Conservation (phyloP, 1,140 invertebrate species). For the Lordiphosa collinella region DNA sequence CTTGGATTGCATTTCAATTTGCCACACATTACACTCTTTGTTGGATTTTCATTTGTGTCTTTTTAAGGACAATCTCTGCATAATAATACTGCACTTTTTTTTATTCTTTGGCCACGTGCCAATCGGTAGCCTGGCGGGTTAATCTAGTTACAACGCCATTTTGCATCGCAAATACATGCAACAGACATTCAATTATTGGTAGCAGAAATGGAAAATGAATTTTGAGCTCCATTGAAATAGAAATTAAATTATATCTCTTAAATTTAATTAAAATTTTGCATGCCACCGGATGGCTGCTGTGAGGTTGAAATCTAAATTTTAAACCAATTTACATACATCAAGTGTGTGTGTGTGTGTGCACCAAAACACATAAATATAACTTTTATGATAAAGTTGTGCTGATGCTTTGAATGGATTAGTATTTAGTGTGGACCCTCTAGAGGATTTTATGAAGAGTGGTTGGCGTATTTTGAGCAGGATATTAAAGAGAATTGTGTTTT, state of each 20-base stretch:
- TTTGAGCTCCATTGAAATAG: conserved; percentile 35
- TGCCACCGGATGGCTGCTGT: conserved; percentile 5
- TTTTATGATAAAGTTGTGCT: no score
- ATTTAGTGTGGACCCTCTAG: no score
- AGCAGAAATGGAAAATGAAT: conserved; percentile 29
- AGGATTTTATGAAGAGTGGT: no score
- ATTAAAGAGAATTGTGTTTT: no score
- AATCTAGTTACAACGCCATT: conserved; percentile 56
- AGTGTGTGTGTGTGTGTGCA: no score
- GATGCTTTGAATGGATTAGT: no score
- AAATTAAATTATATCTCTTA: conserved; percentile 49
- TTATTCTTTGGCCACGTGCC: conserved; percentile 3
- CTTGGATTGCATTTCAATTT: conserved; percentile 30
- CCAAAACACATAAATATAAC: no score
- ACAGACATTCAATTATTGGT: conserved; percentile 45
- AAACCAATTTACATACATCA: no score
- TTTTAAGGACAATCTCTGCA: neutral
- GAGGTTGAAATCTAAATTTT: conserved; percentile 2
- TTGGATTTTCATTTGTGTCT: conserved; percentile 9
- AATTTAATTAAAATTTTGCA: conserved; percentile 41
- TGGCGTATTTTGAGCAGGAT: no score
- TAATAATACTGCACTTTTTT: neutral
- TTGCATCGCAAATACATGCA: conserved; percentile 31
- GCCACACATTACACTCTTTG: conserved; percentile 29
- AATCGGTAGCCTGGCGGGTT: neutral